Evolutionary conservation across 2,113 vertebrate genomes (phyloP), one percentile per base, ranked within the genome.

Genomic region (Macaca nemestrina): DNA sequence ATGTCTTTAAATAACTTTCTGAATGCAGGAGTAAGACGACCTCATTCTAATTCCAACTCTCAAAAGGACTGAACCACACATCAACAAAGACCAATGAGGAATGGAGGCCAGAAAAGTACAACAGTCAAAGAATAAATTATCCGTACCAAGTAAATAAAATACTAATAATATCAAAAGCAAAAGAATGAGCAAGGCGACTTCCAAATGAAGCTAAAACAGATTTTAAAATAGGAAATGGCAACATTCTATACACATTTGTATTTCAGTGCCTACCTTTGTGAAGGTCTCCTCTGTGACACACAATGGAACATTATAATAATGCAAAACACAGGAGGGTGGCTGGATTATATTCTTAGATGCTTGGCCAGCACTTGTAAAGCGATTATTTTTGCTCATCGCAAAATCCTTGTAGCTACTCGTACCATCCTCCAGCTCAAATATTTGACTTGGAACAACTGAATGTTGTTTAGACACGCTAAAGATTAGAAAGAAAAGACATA

Each of bases 311-410:
- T 99, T 99, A 92, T 99, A 99, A 97, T 99, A 99, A 98, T 99
- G 99, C 45, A 99, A 98, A 85, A 99, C 99, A 43, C 99, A 99
- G 8, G 99, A 99, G 0, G 99, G 99, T 7, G 99, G 99, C 72
- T 99, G 99, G 97, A 99, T 99, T 98, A 99, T 99, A 98, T 99
- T 99, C 98, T 99, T 99, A 91, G 99, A 99, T 8, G 99, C 99
- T 93, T 99, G 99, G 35, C 99, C 99, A 14, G 99, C 99, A 87
- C 99, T 99, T 97, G 99, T 99, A 98, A 99, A 99, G 45, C 99
- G 99, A 98, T 99, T 99, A 97, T 99, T 99, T 97, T 99, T 99
- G 84, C 99, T 99, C 99, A 99, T 99, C 97, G 99, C 99, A 93
- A 99, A 99, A 98, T 99, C 99, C 97, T 99, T 99, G 90, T 99